Conservation (phyloP, 2,797 vertebrate genomes). For the Gephyroberyx darwinii region DNA sequence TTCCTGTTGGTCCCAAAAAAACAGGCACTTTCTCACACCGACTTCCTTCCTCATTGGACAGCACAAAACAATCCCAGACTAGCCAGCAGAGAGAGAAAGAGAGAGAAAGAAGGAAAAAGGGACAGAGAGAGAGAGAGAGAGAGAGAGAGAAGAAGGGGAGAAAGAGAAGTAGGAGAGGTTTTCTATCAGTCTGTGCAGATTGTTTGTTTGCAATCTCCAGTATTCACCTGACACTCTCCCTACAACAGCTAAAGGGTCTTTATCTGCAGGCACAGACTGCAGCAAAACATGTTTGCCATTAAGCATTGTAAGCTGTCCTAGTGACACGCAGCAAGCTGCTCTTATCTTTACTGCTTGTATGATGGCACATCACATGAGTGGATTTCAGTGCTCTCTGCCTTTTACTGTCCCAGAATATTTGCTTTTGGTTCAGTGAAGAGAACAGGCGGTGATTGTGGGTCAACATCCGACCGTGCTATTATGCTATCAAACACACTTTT, state of each 20-base stretch:
- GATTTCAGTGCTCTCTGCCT: constrained; percentile 27
- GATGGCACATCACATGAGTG: constrained; percentile 37
- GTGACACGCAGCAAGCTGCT: constrained; percentile 42
- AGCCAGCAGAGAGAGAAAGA: constrained; percentile 69
- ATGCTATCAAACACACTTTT: constrained; percentile 30
- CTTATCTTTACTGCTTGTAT: constrained; percentile 68
- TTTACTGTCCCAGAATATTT: constrained; percentile 53
- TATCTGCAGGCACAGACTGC: constrained; percentile 61
- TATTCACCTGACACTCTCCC: constrained; percentile 50
- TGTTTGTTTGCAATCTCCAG: constrained; percentile 49
- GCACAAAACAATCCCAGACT: constrained; percentile 84
- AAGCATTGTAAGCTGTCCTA: constrained; percentile 32
- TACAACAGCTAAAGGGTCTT: constrained; percentile 46
- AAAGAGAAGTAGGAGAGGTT: constrained; percentile 42
- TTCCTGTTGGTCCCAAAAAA: constrained; percentile 87
- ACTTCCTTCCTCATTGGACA: constrained; percentile 86
- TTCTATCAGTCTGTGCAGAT: constrained; percentile 53
- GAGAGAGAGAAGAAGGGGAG: constrained; percentile 35
- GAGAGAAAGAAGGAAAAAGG: constrained; percentile 58
- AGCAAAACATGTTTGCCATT: constrained; percentile 39
- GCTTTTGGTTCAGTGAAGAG: constrained; percentile 19
- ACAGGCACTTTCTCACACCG: constrained; percentile 88
- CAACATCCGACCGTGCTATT: constrained; percentile 18
- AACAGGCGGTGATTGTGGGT: constrained; percentile 26
- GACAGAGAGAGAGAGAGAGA: constrained; percentile 40